phyloP scores from a whole-genome alignment of 2,113 vertebrate genomes.

The Pungitius pungitius region DNA sequence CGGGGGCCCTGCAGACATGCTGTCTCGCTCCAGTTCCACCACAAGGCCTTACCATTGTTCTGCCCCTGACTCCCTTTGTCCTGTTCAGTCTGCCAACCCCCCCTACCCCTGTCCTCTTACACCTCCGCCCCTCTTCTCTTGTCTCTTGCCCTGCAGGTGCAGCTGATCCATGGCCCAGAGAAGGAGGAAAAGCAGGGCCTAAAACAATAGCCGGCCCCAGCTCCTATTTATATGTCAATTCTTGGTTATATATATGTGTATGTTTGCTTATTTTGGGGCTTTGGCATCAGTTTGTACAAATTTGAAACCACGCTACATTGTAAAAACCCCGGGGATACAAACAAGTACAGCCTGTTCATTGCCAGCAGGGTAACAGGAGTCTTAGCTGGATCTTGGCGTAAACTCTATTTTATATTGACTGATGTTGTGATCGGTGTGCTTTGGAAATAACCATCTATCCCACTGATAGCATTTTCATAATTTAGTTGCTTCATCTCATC shows the following conservation, averaged over 20 bases:
- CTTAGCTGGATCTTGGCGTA: slow-evolving; percentile 7
- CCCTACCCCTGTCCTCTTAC: slow-evolving; percentile 18
- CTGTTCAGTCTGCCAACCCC: slow-evolving; percentile 49
- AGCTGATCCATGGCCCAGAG: slow-evolving; percentile 54
- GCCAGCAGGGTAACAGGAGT: slow-evolving; percentile 13
- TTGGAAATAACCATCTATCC: background rate
- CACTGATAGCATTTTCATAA: background rate
- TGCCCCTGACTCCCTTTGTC: slow-evolving; percentile 70
- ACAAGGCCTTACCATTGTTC: slow-evolving; percentile 82
- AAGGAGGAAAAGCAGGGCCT: slow-evolving; percentile 58
- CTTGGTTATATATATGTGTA: slow-evolving; percentile 50
- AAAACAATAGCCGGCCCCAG: slow-evolving; percentile 71
- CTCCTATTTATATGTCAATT: slow-evolving; percentile 72
- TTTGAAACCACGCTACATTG: slow-evolving; percentile 1
- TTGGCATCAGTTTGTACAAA: slow-evolving; percentile 33
- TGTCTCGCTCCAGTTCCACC: slow-evolving; percentile 80
- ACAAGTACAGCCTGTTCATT: slow-evolving; percentile 23
- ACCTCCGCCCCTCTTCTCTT: slow-evolving; percentile 52
- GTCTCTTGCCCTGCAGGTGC: slow-evolving; percentile 71
- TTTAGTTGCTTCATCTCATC: background rate
- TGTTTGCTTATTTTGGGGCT: slow-evolving; percentile 37
- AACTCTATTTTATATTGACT: slow-evolving; percentile 13
- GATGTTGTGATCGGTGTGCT: background rate
- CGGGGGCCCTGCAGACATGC: slow-evolving; percentile 74
- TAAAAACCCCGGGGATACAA: slow-evolving; percentile 21